These are phyloP conservation scores for Drosophila guanche DNA, from an alignment of 1,140 invertebrate genomes.

Conservation along the genomic window DNA sequence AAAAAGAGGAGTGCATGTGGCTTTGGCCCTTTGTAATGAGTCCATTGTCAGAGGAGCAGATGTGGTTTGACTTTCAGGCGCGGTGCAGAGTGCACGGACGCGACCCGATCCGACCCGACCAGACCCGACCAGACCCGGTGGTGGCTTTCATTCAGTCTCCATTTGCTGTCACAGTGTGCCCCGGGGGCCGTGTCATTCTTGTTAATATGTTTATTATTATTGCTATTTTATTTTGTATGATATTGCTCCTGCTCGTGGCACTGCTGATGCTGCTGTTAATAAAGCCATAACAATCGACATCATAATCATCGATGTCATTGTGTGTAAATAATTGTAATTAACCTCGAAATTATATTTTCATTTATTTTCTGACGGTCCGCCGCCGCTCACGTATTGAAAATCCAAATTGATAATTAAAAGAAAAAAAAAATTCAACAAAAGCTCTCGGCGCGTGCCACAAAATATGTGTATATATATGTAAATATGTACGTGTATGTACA, in stretches of 20 bases:
- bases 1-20: neutral
- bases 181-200: slow-evolving; percentile 26
- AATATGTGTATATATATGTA: no score
- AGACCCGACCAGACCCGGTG: no score
- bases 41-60: slow-evolving; percentile 37
- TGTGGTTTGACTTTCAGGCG: slow-evolving; percentile 33
- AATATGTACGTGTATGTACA: no score
- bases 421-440: slow-evolving; percentile 1
- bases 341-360: slow-evolving; percentile 58
- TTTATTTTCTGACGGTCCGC: slow-evolving; percentile 34
- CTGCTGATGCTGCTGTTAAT: slow-evolving; percentile 35
- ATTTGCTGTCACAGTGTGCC: no score
- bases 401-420: slow-evolving; percentile 21
- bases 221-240: slow-evolving; percentile 22
- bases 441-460: no score
- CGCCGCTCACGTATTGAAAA: no score
- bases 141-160: slow-evolving; percentile 25
- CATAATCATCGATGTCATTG: slow-evolving; percentile 64
- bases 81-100: no score
- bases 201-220: slow-evolving; percentile 49
- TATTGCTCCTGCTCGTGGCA: slow-evolving; percentile 22
- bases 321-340: slow-evolving; percentile 66
- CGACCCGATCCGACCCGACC: no score
- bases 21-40: slow-evolving; percentile 35
- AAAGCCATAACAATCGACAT: slow-evolving; percentile 68